Evolutionary conservation across 2,888 invertebrate species (phyloP).

Genomic region (Tetrapedia diversipes): DNA sequence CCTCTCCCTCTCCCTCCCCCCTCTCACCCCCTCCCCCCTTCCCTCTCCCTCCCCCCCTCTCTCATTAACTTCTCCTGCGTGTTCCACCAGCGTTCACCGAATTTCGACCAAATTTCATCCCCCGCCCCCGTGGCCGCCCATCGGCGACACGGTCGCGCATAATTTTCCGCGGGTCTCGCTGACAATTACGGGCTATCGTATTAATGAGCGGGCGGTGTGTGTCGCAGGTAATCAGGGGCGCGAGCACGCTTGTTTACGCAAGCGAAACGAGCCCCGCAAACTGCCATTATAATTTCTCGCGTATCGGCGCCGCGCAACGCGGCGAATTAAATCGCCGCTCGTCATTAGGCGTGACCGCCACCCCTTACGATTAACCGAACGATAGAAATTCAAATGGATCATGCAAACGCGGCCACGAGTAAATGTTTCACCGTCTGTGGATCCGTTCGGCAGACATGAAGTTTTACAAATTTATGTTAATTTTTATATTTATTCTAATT

Average conservation of each 20-base stretch:
- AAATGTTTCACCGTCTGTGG: conserved; percentile 11
- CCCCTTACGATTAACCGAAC: conserved; percentile 4
- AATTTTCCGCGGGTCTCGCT: conserved; percentile 38
- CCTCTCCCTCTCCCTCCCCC: too few species aligned
- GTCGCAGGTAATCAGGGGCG: conserved; percentile 38
- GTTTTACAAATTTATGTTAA: too few species aligned
- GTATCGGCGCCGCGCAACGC: conserved; percentile 3
- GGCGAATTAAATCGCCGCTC: conserved; percentile 24
- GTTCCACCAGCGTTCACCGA: background rate
- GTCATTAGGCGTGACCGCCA: background rate
- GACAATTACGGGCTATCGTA: conserved; percentile 56
- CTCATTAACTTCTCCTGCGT: background rate
- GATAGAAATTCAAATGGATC: conserved; percentile 39
- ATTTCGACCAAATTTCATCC: background rate
- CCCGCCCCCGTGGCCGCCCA: background rate
- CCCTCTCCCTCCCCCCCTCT: background rate
- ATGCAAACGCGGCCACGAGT: background rate
- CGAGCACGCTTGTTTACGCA: conserved; percentile 36
- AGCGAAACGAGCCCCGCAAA: conserved; percentile 21
- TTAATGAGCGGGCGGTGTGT: conserved; percentile 48
- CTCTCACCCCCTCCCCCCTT: background rate
- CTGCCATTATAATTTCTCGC: conserved; percentile 41
- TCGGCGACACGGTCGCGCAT: conserved; percentile 20
- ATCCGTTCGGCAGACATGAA: too few species aligned
- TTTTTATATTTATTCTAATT: too few species aligned